Percentiles rank a stretch among this genome's conserved stretches.
Conservation (phyloP, 2,113 vertebrate species). For the Prietella phreatophila region DNA sequence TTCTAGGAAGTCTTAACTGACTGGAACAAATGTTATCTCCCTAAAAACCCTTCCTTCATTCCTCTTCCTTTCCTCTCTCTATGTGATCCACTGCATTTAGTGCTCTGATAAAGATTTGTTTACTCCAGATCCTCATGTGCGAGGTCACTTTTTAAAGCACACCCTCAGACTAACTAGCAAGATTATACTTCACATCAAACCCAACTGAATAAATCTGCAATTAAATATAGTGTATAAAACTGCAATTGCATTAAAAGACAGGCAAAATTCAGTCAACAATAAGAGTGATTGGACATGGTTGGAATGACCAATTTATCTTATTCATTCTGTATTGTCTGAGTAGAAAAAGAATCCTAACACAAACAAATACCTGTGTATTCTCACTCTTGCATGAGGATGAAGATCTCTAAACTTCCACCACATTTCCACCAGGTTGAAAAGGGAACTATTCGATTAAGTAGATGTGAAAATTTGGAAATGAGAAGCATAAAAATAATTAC, state of each 20-base stretch:
- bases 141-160: constrained; percentile 27
- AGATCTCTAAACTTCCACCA: background rate
- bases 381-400: background rate
- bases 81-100: background rate
- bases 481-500: background rate
- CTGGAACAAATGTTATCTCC: constrained; percentile 49
- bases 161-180: constrained; percentile 20
- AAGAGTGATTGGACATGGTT: background rate
- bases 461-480: background rate
- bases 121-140: background rate
- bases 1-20: constrained; percentile 65
- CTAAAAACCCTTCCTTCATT: constrained; percentile 14
- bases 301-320: background rate
- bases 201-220: constrained; percentile 6
- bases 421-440: background rate
- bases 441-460: background rate
- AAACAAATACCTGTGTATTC: background rate
- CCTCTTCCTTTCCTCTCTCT: background rate
- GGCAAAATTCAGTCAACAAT: constrained; percentile 4
- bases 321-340: background rate
- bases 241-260: background rate
- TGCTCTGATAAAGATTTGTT: constrained; percentile 21
- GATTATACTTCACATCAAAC: constrained; percentile 26
- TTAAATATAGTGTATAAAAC: constrained; percentile 4
- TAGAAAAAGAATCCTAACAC: background rate